Conservation (phyloP, 2,797 vertebrate species). For the Melanotaenia maccullochi region DNA sequence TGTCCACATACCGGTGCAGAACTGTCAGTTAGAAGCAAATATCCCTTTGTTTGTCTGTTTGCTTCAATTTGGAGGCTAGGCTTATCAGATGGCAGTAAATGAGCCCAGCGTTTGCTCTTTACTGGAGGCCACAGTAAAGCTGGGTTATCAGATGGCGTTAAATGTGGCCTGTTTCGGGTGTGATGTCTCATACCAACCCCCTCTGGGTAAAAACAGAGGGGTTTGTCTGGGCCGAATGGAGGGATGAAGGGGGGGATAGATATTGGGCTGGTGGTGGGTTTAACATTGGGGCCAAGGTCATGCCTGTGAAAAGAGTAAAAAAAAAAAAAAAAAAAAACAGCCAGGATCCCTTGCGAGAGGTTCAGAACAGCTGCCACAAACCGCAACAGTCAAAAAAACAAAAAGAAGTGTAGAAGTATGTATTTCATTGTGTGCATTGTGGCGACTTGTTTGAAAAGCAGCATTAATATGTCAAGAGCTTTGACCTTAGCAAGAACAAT, state of each 20-base stretch:
- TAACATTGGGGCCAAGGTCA: slow-evolving; percentile 71
- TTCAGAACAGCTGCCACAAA: slow-evolving; percentile 75
- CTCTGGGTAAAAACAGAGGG: slow-evolving; percentile 30
- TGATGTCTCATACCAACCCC: slow-evolving; percentile 13
- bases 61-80: slow-evolving; percentile 17
- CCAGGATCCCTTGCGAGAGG: slow-evolving; percentile 55
- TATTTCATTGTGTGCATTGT: slow-evolving; percentile 74
- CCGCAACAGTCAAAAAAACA: slow-evolving; percentile 19
- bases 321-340: slow-evolving; percentile 45
- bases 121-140: slow-evolving; percentile 23
- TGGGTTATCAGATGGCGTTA: slow-evolving; percentile 65
- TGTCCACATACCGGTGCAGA: slow-evolving; percentile 2
- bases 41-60: slow-evolving; percentile 36
- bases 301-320: slow-evolving; percentile 68
- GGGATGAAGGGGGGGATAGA: slow-evolving; percentile 20
- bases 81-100: slow-evolving; percentile 58
- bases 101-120: slow-evolving; percentile 41
- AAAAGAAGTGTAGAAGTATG: slow-evolving; percentile 52
- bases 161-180: slow-evolving; percentile 42
- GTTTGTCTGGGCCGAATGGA: slow-evolving; percentile 43
- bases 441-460: slow-evolving; percentile 64
- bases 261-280: slow-evolving; percentile 49
- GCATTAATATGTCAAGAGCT: slow-evolving; percentile 79
- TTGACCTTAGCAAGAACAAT: slow-evolving; percentile 80
- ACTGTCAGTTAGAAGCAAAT: slow-evolving; percentile 45